Conservation (phyloP, 2,113 vertebrate genomes). For the Chaetorhynchus papuensis region DNA sequence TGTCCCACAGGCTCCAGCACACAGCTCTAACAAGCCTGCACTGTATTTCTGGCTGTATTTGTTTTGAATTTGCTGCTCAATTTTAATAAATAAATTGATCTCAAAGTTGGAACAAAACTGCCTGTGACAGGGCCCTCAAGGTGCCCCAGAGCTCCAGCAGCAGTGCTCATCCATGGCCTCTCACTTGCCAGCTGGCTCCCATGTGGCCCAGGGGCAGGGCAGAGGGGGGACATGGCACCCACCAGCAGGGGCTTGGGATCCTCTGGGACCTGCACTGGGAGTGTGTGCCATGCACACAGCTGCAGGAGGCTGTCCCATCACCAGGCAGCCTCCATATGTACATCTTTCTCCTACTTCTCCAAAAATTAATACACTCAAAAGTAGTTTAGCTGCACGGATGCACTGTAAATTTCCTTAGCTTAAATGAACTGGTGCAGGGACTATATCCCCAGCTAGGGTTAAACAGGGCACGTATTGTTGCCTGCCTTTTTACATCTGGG, state of each 20-base stretch:
- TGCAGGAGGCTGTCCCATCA: not conserved
- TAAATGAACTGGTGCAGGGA: not conserved
- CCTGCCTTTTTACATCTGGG: not conserved
- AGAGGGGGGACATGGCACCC: not conserved
- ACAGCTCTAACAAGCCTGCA: not conserved
- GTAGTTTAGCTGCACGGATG: not conserved
- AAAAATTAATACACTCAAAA: not conserved
- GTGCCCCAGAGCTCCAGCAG: not conserved
- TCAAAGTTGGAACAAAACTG: not conserved
- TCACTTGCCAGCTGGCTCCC: fast-evolving
- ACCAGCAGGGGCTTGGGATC: not conserved
- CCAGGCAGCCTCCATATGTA: not conserved
- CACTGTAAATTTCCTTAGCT: constrained; percentile 9
- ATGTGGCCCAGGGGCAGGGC: fast-evolving
- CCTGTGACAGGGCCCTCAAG: fast-evolving
- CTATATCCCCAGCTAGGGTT: not conserved
- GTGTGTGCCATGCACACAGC: not conserved
- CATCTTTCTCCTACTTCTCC: not conserved
- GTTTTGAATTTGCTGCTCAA: not conserved
- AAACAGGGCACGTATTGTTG: not conserved
- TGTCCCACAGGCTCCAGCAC: not conserved
- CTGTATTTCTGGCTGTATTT: not conserved
- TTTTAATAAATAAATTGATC: not conserved
- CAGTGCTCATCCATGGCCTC: not conserved
- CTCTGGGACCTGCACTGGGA: not conserved